Evolutionary conservation across 2,113 vertebrate species (phyloP).

Genomic region (Edolisoma coerulescens): DNA sequence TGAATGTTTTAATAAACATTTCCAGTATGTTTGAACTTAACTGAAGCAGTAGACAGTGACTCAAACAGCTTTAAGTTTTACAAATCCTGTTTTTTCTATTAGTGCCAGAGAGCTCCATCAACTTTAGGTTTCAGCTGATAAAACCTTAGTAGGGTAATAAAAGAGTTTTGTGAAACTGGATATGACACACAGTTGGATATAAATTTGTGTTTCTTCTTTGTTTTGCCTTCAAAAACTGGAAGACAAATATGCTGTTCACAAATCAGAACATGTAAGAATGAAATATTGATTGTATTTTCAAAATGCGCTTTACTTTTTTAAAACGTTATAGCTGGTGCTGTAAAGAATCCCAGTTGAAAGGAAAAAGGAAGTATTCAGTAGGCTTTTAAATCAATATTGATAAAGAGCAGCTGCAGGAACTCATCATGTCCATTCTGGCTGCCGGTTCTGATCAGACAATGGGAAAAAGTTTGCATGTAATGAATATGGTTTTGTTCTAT

Average conservation of each 20-base stretch:
- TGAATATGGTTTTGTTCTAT: neutral
- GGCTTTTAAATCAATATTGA: neutral
- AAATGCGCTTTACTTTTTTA: neutral
- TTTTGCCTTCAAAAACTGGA: neutral
- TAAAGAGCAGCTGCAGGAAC: neutral
- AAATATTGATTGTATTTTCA: neutral
- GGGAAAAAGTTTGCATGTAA: neutral
- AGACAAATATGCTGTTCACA: neutral
- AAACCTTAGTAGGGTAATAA: neutral
- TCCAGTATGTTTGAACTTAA: neutral
- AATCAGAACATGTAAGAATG: neutral
- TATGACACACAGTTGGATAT: neutral
- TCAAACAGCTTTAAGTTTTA: neutral
- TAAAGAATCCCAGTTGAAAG: neutral
- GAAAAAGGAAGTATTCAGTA: neutral
- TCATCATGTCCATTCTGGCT: neutral
- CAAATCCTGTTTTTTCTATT: neutral
- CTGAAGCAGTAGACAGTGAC: neutral
- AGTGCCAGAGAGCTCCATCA: neutral
- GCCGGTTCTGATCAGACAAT: slow-evolving; percentile 4
- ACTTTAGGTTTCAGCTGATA: neutral
- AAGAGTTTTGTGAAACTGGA: neutral
- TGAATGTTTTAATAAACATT: neutral
- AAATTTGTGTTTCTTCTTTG: neutral
- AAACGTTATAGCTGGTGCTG: neutral